Conservation (phyloP, 2,888 invertebrate species). For the Anarsia innoxiella region DNA sequence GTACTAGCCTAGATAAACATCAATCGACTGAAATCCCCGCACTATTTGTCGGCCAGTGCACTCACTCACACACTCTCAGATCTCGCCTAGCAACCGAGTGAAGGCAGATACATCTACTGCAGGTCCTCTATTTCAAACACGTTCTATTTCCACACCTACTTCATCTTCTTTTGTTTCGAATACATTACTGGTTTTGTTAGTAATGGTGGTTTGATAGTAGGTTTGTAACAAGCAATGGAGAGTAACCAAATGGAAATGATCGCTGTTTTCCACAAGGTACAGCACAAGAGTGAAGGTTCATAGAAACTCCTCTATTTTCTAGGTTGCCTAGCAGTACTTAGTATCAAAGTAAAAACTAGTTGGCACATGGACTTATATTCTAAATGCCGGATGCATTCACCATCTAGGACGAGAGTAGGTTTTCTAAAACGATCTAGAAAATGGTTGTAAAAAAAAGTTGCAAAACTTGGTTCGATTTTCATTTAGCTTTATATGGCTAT, state of each 20-base stretch:
- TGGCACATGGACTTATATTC: slow-evolving; percentile 47
- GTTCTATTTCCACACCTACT: slow-evolving; percentile 25
- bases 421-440: slow-evolving; percentile 55
- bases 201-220: no score
- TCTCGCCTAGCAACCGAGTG: slow-evolving; percentile 62
- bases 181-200: neutral
- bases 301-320: slow-evolving; percentile 58
- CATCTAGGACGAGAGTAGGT: slow-evolving; percentile 48
- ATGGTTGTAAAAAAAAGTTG: slow-evolving; percentile 34
- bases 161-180: no score
- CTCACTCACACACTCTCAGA: slow-evolving; percentile 49
- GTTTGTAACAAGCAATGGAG: slow-evolving; percentile 23
- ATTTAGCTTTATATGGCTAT: neutral
- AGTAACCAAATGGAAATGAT: neutral
- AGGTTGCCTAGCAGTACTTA: slow-evolving; percentile 52
- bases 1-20: no score
- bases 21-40: no score
- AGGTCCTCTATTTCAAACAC: slow-evolving; percentile 24
- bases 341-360: slow-evolving; percentile 52
- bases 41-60: slow-evolving; percentile 62
- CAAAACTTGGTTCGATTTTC: neutral
- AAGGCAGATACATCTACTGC: slow-evolving; percentile 63
- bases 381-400: slow-evolving; percentile 56
- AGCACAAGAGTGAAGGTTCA: slow-evolving; percentile 34
- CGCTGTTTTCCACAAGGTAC: slow-evolving; percentile 13